A percentile compares a stretch with the other conserved stretches of the same genome.
Evolutionary conservation across 2,113 vertebrate species (phyloP).

Genomic region (Felis catus): DNA sequence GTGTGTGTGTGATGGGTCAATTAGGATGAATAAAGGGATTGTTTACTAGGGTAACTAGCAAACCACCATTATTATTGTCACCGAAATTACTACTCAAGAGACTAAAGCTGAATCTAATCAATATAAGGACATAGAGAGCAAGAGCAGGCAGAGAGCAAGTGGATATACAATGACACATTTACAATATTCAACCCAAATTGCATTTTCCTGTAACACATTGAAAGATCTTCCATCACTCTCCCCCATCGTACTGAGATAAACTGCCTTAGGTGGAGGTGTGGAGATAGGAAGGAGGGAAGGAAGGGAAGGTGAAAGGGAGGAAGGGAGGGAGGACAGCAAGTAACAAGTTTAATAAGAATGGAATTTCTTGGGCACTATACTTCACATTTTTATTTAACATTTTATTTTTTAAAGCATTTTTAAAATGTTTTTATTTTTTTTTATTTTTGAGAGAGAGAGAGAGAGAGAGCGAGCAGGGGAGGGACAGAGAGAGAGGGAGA

Average conservation of each 20-base stretch:
- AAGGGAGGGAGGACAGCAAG: neutral
- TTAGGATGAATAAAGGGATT: neutral
- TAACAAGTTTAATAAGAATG: neutral
- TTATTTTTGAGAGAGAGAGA: too few species aligned
- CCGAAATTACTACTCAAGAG: slow-evolving; percentile 33
- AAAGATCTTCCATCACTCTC: neutral
- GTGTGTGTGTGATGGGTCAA: neutral
- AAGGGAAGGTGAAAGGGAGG: neutral
- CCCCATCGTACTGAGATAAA: neutral
- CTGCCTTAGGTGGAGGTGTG: neutral
- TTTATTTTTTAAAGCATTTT: neutral
- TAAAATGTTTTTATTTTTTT: too few species aligned
- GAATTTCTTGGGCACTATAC: neutral
- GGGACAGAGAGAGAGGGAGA: too few species aligned
- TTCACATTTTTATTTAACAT: neutral
- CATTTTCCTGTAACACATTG: neutral
- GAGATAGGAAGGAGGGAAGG: neutral
- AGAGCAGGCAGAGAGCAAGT: neutral
- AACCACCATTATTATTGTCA: slow-evolving; percentile 31
- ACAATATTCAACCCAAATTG: neutral
- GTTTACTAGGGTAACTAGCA: neutral
- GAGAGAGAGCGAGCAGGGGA: too few species aligned
- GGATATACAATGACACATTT: neutral
- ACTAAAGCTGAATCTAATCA: slow-evolving; percentile 7
- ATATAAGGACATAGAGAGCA: neutral